Conservation (phyloP, 2,797 vertebrate species). For the Sebastes nivosus region DNA sequence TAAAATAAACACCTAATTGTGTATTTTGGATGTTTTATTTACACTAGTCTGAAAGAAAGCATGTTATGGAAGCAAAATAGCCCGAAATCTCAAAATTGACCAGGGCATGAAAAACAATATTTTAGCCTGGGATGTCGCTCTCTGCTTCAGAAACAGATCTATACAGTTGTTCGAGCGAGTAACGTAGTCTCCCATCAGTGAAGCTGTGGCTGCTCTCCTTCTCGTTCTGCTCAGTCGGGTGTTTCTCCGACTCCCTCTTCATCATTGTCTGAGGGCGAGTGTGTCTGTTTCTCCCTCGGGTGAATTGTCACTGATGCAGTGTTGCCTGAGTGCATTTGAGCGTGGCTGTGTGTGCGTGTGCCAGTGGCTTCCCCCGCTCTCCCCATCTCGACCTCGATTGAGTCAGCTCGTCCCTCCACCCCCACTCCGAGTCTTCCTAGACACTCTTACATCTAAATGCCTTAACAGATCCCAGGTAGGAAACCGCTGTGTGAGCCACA, state of each 20-base stretch:
- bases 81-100: no score
- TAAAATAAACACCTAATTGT: no score
- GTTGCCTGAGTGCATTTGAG: conserved; percentile 57
- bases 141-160: neutral
- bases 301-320: conserved; percentile 58
- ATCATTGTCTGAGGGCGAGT: conserved; percentile 24
- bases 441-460: conserved; percentile 11
- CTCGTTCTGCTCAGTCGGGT: conserved; percentile 27
- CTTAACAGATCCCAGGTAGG: conserved; percentile 14
- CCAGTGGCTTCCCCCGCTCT: conserved; percentile 25
- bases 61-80: no score
- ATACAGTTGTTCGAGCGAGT: neutral
- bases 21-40: no score
- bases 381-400: conserved; percentile 17
- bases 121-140: no score
- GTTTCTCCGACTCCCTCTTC: conserved; percentile 43
- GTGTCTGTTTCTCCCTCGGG: conserved; percentile 31
- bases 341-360: conserved; percentile 32
- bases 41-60: no score
- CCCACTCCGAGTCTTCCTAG: neutral
- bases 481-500: neutral
- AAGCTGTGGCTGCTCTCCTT: conserved; percentile 1
- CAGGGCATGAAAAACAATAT: no score
- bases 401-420: conserved; percentile 29
- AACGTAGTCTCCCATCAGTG: neutral